Percentiles rank a stretch among this genome's conserved stretches.
These are phyloP conservation scores for Pteria penguin DNA, from an alignment of 2,888 invertebrate species.

Conservation along the genomic window DNA sequence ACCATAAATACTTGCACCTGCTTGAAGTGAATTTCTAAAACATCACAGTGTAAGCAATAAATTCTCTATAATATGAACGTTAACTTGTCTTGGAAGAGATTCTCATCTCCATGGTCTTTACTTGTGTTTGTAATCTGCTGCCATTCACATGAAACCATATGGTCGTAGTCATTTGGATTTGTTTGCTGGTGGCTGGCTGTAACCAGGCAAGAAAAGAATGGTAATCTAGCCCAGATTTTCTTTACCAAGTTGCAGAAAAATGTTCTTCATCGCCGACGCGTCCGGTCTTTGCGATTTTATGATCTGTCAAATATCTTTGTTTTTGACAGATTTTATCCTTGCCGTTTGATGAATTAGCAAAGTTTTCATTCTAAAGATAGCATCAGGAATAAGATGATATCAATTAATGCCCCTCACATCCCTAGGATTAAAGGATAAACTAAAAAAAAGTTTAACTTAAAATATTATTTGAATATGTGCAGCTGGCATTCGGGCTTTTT, in stretches of 20 bases:
- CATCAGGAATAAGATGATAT: neutral
- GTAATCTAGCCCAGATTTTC: constrained; percentile 30
- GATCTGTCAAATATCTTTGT: neutral
- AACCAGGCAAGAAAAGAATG: constrained; percentile 55
- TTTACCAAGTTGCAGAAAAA: neutral
- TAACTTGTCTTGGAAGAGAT: no score
- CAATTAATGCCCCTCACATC: neutral
- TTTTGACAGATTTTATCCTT: neutral
- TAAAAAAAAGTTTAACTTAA: no score
- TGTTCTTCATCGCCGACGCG: neutral
- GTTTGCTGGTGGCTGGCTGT: constrained; percentile 53
- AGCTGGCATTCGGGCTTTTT: neutral
- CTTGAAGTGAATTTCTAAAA: no score
- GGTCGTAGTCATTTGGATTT: constrained; percentile 43
- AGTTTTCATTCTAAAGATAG: neutral
- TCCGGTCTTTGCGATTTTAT: neutral
- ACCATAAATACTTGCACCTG: no score
- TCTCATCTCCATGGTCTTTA: no score
- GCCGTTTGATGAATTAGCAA: neutral
- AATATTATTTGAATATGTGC: no score
- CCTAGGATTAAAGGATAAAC: neutral
- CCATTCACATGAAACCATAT: constrained; percentile 37
- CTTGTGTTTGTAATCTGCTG: no score
- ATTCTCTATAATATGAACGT: no score
- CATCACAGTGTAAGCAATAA: no score